Percentiles rank a stretch among this genome's conserved stretches.
phyloP scores from a whole-genome alignment of 1,140 invertebrate genomes.

The Neodiprion fabricii region DNA sequence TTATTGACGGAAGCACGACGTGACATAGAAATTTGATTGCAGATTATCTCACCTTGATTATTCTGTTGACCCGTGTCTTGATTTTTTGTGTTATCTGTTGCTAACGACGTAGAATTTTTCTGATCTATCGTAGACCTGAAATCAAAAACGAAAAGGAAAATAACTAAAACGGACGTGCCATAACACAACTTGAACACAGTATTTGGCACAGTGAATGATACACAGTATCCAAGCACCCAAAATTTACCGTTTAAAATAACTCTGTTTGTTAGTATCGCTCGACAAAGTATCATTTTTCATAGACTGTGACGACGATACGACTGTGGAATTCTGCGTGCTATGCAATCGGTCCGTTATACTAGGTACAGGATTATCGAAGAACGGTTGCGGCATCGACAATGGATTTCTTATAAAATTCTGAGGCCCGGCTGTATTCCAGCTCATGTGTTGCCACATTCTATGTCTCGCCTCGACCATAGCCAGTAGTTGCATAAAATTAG shows the following conservation, averaged over 20 bases:
- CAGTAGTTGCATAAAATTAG: conserved; percentile 55
- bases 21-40: too few relatives aligned
- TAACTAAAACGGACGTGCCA: background rate
- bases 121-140: conserved; percentile 66
- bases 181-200: background rate
- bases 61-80: conserved; percentile 67
- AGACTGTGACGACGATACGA: conserved; percentile 54
- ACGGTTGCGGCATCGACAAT: conserved; percentile 48
- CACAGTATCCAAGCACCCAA: background rate
- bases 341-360: conserved; percentile 52
- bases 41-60: conserved; percentile 59
- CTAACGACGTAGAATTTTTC: conserved; percentile 64
- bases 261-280: conserved; percentile 48
- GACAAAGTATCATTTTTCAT: conserved; percentile 52
- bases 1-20: background rate
- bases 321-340: conserved; percentile 46
- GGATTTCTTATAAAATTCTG: conserved; percentile 51
- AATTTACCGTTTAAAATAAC: conserved; percentile 54
- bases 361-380: conserved; percentile 46
- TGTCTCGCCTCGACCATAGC: conserved; percentile 60
- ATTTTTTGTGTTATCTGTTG: conserved; percentile 66
- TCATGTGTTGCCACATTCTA: conserved; percentile 61
- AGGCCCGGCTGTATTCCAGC: conserved; percentile 45
- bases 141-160: conserved; percentile 31
- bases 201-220: background rate